Evolutionary conservation across 2,797 vertebrate genomes (phyloP).

Genomic region (Gambusia yucatana): DNA sequence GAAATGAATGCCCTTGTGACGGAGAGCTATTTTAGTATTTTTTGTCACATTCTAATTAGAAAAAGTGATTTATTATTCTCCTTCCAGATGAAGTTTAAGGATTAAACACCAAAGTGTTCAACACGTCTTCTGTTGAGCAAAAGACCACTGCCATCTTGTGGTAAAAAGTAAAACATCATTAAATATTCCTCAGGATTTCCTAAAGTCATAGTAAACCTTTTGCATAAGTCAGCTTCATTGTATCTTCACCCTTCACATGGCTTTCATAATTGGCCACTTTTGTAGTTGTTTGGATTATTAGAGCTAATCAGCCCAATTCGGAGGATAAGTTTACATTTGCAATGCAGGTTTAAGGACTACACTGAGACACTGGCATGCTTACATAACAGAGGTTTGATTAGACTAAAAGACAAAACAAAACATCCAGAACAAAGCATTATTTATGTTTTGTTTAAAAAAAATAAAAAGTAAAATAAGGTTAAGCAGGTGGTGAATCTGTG

Average conservation of each 20-base stretch:
- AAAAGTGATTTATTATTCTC: neutral
- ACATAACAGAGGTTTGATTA: neutral
- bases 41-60: neutral
- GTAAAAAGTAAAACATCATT: neutral
- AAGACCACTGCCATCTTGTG: constrained; percentile 67
- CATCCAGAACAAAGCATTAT: neutral
- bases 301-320: neutral
- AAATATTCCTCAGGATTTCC: neutral
- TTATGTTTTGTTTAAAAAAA: neutral
- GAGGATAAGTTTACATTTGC: neutral
- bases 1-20: neutral
- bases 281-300: neutral
- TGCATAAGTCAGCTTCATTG: neutral
- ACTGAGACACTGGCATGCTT: neutral
- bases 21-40: neutral
- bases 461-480: neutral
- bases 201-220: neutral
- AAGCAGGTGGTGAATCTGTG: neutral
- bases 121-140: neutral
- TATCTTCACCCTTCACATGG: neutral
- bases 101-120: neutral
- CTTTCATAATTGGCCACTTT: neutral
- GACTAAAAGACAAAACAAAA: neutral
- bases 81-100: neutral
- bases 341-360: neutral